Conservation (phyloP, 2,797 vertebrate species). For the Chaetodon trifasciatus region DNA sequence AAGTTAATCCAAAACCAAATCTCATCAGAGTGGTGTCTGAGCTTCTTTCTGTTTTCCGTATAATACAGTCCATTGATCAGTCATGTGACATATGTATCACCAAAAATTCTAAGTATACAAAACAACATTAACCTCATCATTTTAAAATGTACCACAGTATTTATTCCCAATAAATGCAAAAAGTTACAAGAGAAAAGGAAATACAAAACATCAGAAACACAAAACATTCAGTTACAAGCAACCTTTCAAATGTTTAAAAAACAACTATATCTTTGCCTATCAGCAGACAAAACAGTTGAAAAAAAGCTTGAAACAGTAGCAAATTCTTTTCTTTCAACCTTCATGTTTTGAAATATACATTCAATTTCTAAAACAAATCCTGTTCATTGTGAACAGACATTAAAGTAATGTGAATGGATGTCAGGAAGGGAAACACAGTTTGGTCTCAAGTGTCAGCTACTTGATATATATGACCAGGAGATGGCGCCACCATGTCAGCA, state of each 20-base stretch:
- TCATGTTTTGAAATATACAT: not conserved
- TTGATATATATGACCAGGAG: slow-evolving; percentile 79
- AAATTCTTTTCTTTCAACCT: not conserved
- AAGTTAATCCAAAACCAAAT: not conserved
- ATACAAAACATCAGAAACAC: not conserved
- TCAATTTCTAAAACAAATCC: not conserved
- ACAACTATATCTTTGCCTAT: not conserved
- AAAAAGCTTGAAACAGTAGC: too few relatives aligned
- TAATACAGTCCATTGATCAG: not conserved
- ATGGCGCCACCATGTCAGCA: slow-evolving; percentile 77
- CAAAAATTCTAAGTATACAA: not conserved
- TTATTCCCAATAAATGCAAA: not conserved
- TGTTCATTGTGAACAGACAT: not conserved
- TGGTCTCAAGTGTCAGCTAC: slow-evolving; percentile 9
- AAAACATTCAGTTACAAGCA: not conserved
- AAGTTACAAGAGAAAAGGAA: not conserved
- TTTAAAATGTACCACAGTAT: not conserved
- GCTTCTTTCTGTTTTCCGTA: not conserved
- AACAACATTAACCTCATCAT: not conserved
- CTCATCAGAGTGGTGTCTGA: not conserved
- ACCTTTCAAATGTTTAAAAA: not conserved
- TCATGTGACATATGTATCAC: not conserved
- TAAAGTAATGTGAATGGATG: not conserved
- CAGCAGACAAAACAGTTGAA: not conserved
- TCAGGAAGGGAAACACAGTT: accelerated